Base-by-base conservation (phyloP, 2,888 invertebrate species). In the Ecliptopera silaceata region DNA sequence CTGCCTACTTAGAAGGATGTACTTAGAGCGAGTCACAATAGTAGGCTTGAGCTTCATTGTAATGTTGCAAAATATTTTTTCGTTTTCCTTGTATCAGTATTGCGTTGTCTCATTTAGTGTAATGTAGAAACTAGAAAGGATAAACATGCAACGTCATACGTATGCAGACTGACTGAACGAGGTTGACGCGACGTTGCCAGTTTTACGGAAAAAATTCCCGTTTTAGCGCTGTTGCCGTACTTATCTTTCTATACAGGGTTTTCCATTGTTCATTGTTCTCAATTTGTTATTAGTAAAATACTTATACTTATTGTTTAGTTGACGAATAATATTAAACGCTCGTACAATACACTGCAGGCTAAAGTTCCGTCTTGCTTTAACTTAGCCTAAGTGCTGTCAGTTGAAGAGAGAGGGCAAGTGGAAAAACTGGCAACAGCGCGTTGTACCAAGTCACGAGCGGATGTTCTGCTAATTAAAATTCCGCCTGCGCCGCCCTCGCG, bases 381-480 rank as follows among this genome's bases (percentile, higher is more conserved):
- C 77, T 73, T 72, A 74, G 68, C 70, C 61, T 52, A 64, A 69
- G 66, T 64, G 64, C 66, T 61, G 61, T 61, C 59, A 60, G 84
- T 74, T 77, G 48, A 82, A 89, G 75, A 74, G 86, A 79, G 86
- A 86, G 66, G 75, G 77, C 69, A 69, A 69, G 72, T 65, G 62
- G 74, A 79, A 77, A 74, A 83, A 79, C 79, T 84, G 90, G 88
- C 90, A 90, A 88, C 90, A 76, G 75, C 85, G 89, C 88, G 79
- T 82, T 78, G 74, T 73, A 78, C 75, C 79, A 74, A 86, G 84
- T 86, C 84, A 86, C 84, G 89, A 90, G 88, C 91, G 91, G 91
- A 91, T 91, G 89, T 91, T 90, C 91, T 89, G 88, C 88, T 91
- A 91, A 91, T 91, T 91, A 91, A 91, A 90, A 91, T 91, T 91